Base-by-base conservation (phyloP, 2,888 invertebrate species). In the Melolontha melolontha region DNA sequence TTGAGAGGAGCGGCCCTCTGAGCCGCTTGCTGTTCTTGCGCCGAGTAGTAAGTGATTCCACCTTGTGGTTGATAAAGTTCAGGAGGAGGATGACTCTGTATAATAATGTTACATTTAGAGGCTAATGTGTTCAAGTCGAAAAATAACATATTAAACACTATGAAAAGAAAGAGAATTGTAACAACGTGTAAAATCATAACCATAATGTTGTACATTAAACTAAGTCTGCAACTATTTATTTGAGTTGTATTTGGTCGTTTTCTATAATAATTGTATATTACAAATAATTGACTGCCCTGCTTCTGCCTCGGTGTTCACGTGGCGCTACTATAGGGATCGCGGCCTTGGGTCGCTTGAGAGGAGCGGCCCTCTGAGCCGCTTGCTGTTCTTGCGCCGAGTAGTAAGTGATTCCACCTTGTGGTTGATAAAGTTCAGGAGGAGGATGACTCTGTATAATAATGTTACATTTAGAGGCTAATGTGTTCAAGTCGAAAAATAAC, bases 1-100 rank as follows among this genome's bases (percentile, higher is more conserved):
- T 83, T 83, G 66, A 85, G 86, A 14, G 88, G 86, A 29, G 79
- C 80, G 14, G 80, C 75, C 41, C 87, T 82, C 68, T 84, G 84
- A 69, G 84, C 84, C 52, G 86, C 86, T 14, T 87, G 86, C 77
- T 92, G 91, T 16, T 75, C 75, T 67, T 91, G 92, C 34, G 93
- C 90, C 76, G 90, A 93, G 84, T 94, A 95, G 79, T 93, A 93
- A 57, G 93, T 93, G 72, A 92, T 92, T n/a, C 92, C 94, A 0
- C 91, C 94, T 81, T 83, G 89, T 68, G 84, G 88, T 81, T 88
- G 88, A 75, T 86, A 89, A 40, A 89, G 79, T 75, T 89, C 89
- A 1, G 88, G 84, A 27, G n/a, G n/a, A n/a, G 86, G 85, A 68
- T 78, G 83, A 49, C 78, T 78, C 85, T 80, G 80, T 73, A 79